Percentiles rank a stretch among this genome's conserved stretches.
Evolutionary conservation across 2,797 vertebrate species (phyloP).

Genomic region (Enteromius mattozi): DNA sequence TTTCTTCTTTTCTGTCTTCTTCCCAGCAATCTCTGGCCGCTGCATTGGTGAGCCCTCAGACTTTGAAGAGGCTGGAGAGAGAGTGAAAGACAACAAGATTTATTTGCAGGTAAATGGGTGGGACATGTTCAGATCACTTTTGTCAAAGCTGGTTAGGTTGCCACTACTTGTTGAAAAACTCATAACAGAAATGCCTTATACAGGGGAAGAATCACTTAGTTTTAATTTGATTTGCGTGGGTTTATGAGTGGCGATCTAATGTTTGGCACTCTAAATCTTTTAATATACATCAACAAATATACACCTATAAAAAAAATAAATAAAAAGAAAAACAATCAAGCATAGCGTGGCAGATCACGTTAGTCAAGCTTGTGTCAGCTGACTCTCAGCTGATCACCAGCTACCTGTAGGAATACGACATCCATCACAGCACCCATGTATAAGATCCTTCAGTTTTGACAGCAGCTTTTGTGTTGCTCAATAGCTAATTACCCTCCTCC

Average conservation of each 20-base stretch:
- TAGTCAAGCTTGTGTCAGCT: too few relatives aligned
- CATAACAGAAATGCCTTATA: not conserved
- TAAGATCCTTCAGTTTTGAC: too few relatives aligned
- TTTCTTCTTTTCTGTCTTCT: conserved; percentile 87
- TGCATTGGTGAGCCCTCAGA: conserved; percentile 85
- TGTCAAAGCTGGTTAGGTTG: not conserved
- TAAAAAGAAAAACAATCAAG: too few relatives aligned
- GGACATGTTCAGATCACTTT: not conserved
- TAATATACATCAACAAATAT: not conserved
- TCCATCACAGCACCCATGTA: too few relatives aligned
- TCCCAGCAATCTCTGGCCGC: conserved; percentile 80
- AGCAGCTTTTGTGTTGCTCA: too few relatives aligned
- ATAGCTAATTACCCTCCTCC: too few relatives aligned
- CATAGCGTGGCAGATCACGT: too few relatives aligned
- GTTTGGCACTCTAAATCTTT: not conserved
- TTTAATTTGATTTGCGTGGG: not conserved
- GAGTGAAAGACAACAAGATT: not conserved
- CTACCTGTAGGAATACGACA: too few relatives aligned
- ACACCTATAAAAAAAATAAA: too few relatives aligned
- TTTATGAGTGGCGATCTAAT: not conserved
- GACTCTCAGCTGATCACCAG: too few relatives aligned
- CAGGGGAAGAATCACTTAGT: not conserved
- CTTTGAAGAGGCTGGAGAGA: conserved; percentile 82
- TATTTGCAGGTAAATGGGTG: not conserved
- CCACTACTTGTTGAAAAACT: not conserved